Evolutionary conservation across 2,888 invertebrate genomes (phyloP).

Genomic region (Spilosoma lubricipeda): DNA sequence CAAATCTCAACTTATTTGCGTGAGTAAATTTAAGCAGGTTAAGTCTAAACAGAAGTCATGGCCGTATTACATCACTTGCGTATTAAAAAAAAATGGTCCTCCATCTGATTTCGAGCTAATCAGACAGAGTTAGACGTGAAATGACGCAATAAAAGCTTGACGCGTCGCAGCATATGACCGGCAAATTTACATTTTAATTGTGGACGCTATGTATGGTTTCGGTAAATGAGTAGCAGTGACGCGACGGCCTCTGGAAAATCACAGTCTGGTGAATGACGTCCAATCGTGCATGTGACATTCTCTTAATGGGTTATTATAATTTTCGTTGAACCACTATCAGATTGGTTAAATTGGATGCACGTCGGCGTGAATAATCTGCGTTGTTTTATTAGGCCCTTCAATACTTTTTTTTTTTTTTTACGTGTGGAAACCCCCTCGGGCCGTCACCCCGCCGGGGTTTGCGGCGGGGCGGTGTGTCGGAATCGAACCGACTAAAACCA

Average conservation of each 20-base stretch:
- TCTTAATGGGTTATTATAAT: constrained; percentile 81
- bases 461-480: too few species aligned
- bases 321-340: constrained; percentile 60
- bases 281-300: constrained; percentile 77
- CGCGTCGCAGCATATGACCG: constrained; percentile 46
- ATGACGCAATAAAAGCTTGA: constrained; percentile 45
- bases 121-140: constrained; percentile 24
- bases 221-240: constrained; percentile 50
- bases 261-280: constrained; percentile 62
- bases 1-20: neutral
- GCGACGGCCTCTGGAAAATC: constrained; percentile 68
- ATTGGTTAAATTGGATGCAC: constrained; percentile 67
- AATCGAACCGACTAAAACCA: too few species aligned
- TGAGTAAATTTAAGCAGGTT: neutral
- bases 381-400: constrained; percentile 20
- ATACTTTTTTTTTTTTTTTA: too few species aligned
- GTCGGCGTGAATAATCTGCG: constrained; percentile 30
- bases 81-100: neutral
- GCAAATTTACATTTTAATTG: constrained; percentile 80
- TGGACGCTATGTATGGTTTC: constrained; percentile 61
- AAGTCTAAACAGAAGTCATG: neutral
- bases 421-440: too few species aligned
- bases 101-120: neutral
- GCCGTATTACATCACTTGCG: neutral
- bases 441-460: too few species aligned